Base-by-base conservation (phyloP, 2,888 invertebrate genomes). In the Epistrophe grossulariae region DNA sequence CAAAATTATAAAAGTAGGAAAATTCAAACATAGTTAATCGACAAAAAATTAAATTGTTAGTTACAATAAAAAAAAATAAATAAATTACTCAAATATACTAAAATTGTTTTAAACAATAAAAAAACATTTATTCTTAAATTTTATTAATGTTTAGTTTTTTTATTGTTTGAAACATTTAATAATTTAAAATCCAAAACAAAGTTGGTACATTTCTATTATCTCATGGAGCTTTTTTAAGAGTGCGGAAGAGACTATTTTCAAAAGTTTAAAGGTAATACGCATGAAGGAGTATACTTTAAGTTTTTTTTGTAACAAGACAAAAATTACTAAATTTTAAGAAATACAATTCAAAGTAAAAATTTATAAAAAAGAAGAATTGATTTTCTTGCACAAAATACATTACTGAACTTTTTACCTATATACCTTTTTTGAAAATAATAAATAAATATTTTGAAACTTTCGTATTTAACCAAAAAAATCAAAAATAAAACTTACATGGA, bases 401-500 rank as follows among this genome's bases (percentile, higher is more conserved):
- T 59, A 43, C 68, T 78, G 55, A 60, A 24, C 50, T 50, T 48
- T 73, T 80, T 77, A 80, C 62, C 52, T 70, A 57, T n/a, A 70
- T 40, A 70, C 70, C 70, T 64, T 79, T 52, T 50, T 52, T 57
- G 59, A 85, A 74, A 64, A 38, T 11, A 50, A 64, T 31, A 66
- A 38, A 6, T 55, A 57, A 66, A 73, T 31, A 48, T 35, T 74
- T 62, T 28, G 24, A 66, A 71, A 74, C 57, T 68, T 78, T n/a
- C 57, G 28, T 57, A 60, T 43, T 40, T 68, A 68, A 78, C 57
- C 50, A 70, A 71, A 74, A n/a, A 83, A 76, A 62, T 83, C 60
- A 79, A 74, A 85, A 88, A 78, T 88, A 88, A 90, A 91, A 93
- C 93, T 93, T 93, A 93, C 93, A 90, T 93, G 93, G 93, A 90